These are phyloP conservation scores for Ammodytes marinus DNA, from an alignment of 2,113 vertebrate genomes.

Conservation along the genomic window DNA sequence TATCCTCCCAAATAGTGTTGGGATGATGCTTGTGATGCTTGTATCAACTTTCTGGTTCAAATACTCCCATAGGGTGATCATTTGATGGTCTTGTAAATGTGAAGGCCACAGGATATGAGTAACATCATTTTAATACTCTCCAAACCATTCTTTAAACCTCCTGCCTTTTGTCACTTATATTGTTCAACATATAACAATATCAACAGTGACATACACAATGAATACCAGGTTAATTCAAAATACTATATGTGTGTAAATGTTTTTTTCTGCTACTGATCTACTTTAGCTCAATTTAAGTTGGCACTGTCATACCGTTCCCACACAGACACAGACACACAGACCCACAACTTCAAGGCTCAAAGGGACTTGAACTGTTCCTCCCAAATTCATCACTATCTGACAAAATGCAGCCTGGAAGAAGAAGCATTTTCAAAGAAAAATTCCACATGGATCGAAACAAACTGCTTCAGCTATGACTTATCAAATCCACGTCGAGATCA, in stretches of 20 bases:
- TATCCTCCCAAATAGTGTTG: not conserved
- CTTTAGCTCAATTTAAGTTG: not conserved
- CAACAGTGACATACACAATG: not conserved
- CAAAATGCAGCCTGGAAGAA: conserved; percentile 25
- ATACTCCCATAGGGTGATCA: not conserved
- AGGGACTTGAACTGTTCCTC: conserved; percentile 31
- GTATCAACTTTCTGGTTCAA: not conserved
- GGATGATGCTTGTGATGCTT: not conserved
- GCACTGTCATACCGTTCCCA: not conserved
- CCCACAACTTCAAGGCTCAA: conserved; percentile 14
- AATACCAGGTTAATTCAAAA: not conserved
- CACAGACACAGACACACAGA: not conserved
- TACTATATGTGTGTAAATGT: not conserved
- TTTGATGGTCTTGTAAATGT: not conserved
- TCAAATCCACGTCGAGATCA: conserved; percentile 58
- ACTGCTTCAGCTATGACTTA: conserved; percentile 56
- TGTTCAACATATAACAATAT: not conserved
- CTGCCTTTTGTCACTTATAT: no score
- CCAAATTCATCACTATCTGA: conserved; percentile 38
- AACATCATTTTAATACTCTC: not conserved
- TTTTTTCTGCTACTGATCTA: not conserved
- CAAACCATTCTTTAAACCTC: not conserved
- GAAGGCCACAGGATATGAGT: not conserved
- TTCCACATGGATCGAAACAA: conserved; percentile 32
- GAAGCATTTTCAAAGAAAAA: conserved; percentile 51